These are phyloP conservation scores for Cyprinodon variegatus DNA, from an alignment of 2,113 vertebrate genomes.

Conservation along the genomic window DNA sequence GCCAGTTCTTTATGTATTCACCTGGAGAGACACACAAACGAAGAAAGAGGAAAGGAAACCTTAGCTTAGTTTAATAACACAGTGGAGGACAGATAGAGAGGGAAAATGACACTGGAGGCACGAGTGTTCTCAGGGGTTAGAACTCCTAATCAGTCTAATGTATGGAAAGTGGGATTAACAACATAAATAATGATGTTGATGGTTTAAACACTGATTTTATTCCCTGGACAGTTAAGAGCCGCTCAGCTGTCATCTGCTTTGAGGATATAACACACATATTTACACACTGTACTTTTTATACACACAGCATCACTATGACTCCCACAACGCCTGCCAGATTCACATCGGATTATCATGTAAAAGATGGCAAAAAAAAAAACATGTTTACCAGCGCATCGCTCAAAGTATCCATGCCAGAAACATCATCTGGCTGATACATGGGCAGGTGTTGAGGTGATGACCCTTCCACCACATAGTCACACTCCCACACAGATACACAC, in stretches of 20 bases:
- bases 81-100: background rate
- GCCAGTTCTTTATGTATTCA: conserved; percentile 99
- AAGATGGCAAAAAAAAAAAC: conserved; percentile 77
- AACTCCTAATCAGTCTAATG: conserved; percentile 19
- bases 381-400: conserved; percentile 75
- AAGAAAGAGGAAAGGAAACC: conserved; percentile 6
- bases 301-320: conserved; percentile 41
- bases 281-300: conserved; percentile 10
- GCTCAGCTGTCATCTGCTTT: conserved; percentile 59
- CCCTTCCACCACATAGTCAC: conserved; percentile 36
- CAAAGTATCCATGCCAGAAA: conserved; percentile 67
- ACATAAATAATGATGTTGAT: conserved; percentile 22
- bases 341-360: conserved; percentile 71
- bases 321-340: conserved; percentile 62
- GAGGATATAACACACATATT: conserved; percentile 33
- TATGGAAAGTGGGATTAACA: conserved; percentile 30
- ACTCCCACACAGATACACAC: conserved; percentile 11
- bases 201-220: conserved; percentile 63
- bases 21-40: conserved; percentile 76
- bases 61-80: background rate
- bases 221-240: conserved; percentile 45
- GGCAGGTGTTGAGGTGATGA: conserved; percentile 73
- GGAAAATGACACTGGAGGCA: conserved; percentile 5
- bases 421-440: conserved; percentile 72
- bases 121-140: background rate